Evolutionary conservation across 2,113 vertebrate species (phyloP).

Genomic region (Anhinga anhinga): DNA sequence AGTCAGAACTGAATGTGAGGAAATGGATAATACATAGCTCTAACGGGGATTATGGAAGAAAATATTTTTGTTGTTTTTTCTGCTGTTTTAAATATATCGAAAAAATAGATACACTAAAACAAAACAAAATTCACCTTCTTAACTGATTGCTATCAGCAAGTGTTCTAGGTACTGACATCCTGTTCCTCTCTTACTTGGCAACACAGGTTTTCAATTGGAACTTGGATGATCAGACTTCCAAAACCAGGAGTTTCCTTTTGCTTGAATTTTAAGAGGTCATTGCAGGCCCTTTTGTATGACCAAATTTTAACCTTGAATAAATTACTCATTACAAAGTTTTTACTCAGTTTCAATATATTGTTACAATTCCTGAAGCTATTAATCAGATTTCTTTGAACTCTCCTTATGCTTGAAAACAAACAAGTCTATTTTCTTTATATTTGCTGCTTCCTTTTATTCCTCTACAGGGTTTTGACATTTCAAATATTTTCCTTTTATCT

Average conservation of each 20-base stretch:
- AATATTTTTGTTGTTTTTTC: not conserved
- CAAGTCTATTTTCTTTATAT: not conserved
- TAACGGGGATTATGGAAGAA: not conserved
- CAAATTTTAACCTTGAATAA: not conserved
- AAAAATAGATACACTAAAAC: not conserved
- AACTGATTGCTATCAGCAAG: not conserved
- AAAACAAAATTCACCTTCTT: not conserved
- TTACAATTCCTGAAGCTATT: not conserved
- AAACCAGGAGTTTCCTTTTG: not conserved
- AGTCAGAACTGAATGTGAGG: not conserved
- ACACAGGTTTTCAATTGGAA: not conserved
- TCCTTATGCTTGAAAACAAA: not conserved
- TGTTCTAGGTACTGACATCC: not conserved
- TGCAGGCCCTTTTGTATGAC: not conserved
- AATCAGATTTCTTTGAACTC: not conserved
- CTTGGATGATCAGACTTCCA: not conserved
- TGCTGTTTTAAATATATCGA: not conserved
- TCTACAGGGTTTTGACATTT: not conserved
- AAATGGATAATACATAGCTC: not conserved
- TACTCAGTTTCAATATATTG: not conserved
- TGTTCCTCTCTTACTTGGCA: not conserved
- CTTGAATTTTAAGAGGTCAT: not conserved
- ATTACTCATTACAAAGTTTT: not conserved
- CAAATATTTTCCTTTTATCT: not conserved
- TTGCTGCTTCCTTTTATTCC: not conserved